Evolutionary conservation across 2,113 vertebrate genomes (phyloP).

Genomic region (Tapirus terrestris): DNA sequence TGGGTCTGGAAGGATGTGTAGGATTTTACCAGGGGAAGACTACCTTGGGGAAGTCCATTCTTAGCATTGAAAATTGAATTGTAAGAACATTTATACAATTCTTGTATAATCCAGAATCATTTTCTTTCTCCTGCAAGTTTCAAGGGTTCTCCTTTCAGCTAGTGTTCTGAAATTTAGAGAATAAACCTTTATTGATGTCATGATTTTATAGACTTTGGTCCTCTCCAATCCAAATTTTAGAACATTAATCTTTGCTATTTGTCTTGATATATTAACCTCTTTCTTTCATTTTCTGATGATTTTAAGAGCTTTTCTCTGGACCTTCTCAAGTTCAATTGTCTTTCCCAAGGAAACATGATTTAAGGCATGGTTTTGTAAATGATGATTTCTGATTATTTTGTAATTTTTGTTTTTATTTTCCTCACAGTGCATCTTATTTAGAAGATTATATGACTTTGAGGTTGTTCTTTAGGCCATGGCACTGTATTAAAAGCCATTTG

Average conservation of each 20-base stretch:
- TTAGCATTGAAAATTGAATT: not conserved
- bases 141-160: not conserved
- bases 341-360: not conserved
- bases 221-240: not conserved
- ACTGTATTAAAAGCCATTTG: not conserved
- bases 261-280: not conserved
- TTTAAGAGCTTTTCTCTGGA: slow-evolving; percentile 7
- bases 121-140: not conserved
- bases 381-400: not conserved
- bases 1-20: not conserved
- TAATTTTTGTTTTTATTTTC: slow-evolving; percentile 23
- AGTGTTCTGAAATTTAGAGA: not conserved
- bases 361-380: not conserved
- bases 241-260: not conserved
- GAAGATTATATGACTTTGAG: not conserved
- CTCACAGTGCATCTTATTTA: not conserved
- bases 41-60: not conserved
- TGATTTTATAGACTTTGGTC: not conserved
- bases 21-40: not conserved
- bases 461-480: not conserved
- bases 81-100: not conserved
- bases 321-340: not conserved
- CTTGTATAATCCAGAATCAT: not conserved
- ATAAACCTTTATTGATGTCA: not conserved
- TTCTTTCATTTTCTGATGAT: slow-evolving; percentile 4